Evolutionary conservation across 2,888 invertebrate species (phyloP).

Genomic region (Heterodera filipjevi): DNA sequence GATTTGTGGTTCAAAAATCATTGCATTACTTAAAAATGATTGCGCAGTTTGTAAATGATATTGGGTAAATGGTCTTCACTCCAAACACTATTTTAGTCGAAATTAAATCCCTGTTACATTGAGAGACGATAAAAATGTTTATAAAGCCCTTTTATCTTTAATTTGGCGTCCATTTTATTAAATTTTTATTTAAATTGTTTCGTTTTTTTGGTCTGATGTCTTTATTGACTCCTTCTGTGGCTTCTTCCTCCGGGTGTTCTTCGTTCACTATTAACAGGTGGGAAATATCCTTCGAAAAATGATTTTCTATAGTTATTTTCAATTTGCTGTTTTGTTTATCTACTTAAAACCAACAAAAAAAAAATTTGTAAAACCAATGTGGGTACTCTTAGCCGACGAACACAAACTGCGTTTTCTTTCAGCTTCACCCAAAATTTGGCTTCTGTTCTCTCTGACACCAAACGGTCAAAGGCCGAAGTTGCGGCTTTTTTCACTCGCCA

Average conservation of each 20-base stretch:
- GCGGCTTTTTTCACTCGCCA: conserved; percentile 91
- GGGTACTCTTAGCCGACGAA: no score
- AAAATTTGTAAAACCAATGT: no score
- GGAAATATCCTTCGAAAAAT: conserved; percentile 3
- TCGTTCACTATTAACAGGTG: conserved; percentile 47
- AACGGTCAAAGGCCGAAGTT: conserved; percentile 79
- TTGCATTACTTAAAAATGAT: no score
- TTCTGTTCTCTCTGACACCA: conserved; percentile 59
- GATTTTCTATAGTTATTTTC: background rate
- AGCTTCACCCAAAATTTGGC: conserved; percentile 63
- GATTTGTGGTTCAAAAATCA: no score
- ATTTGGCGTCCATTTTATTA: background rate
- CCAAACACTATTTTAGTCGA: no score
- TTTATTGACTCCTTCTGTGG: conserved; percentile 5
- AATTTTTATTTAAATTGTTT: background rate
- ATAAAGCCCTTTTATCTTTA: background rate
- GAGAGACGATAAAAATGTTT: no score
- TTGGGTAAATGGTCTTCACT: no score
- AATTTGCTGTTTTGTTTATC: conserved; percentile 1
- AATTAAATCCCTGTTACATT: no score
- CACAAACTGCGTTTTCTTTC: conserved; percentile 37
- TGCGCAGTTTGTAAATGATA: no score
- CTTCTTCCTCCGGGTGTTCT: conserved; percentile 13
- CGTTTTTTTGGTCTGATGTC: conserved; percentile 3
- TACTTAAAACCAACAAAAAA: no score